These are phyloP conservation scores for Caranx ignobilis DNA, from an alignment of 2,113 vertebrate genomes.

Conservation along the genomic window DNA sequence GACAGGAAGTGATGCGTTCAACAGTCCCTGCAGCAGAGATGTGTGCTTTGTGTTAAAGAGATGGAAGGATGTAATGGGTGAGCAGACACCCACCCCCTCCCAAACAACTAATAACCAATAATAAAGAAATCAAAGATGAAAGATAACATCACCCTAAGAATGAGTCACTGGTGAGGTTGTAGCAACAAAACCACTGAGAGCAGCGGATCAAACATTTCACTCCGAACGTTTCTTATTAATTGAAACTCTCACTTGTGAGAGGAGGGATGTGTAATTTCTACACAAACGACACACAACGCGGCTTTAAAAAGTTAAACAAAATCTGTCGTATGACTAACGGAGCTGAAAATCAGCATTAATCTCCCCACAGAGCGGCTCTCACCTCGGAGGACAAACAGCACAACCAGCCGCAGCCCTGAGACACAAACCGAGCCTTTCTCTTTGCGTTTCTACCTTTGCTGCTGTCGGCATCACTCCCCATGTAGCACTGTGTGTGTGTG, in stretches of 20 bases:
- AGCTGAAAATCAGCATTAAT: constrained; percentile 41
- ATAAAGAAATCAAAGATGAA: neutral
- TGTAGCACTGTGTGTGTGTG: constrained; percentile 7
- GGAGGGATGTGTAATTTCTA: neutral
- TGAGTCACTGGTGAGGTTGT: too few species aligned
- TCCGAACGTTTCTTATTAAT: neutral
- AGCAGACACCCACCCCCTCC: neutral
- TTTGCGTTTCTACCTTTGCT: constrained; percentile 51
- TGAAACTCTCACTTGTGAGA: neutral
- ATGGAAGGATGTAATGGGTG: neutral
- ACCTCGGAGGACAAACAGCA: constrained; percentile 50
- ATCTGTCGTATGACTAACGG: neutral
- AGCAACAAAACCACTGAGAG: neutral
- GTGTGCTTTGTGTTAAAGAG: constrained; percentile 2
- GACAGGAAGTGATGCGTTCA: constrained; percentile 19
- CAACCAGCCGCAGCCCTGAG: constrained; percentile 37
- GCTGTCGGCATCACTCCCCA: constrained; percentile 19
- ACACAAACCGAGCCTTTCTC: constrained; percentile 32
- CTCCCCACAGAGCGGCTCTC: constrained; percentile 26
- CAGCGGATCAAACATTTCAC: neutral
- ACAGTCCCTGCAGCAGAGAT: neutral
- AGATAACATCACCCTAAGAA: too few species aligned
- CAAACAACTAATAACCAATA: neutral
- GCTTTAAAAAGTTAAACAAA: neutral
- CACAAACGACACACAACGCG: neutral